Evolutionary conservation across 2,888 invertebrate species (phyloP).

Genomic region (Ectemnius cavifrons): DNA sequence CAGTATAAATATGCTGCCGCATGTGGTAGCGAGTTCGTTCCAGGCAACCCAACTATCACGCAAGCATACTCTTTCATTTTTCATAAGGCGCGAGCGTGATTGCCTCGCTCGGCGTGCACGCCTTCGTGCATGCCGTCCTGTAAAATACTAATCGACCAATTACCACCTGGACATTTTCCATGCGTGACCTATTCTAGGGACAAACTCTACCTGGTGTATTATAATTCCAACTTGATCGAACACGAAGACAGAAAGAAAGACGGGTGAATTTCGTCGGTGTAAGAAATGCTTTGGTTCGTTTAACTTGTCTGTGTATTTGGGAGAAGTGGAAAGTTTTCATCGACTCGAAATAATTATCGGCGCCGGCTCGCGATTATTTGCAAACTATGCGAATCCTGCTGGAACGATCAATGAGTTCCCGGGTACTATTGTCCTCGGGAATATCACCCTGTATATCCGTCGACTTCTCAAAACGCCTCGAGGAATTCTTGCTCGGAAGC

Average conservation of each 20-base stretch:
- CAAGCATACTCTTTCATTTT: too few species aligned
- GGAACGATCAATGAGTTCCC: slow-evolving; percentile 56
- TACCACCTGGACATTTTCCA: not conserved
- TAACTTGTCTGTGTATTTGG: not conserved
- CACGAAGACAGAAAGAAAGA: not conserved
- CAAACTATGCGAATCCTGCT: slow-evolving; percentile 53
- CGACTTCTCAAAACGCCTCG: slow-evolving; percentile 37
- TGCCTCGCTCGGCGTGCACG: too few species aligned
- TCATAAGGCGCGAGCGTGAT: too few species aligned
- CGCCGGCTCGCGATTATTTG: slow-evolving; percentile 55
- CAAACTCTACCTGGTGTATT: slow-evolving; percentile 1
- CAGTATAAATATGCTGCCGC: too few species aligned
- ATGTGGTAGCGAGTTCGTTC: too few species aligned
- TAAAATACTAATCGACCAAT: slow-evolving; percentile 20
- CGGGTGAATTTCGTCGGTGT: slow-evolving; percentile 20
- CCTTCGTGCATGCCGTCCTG: too few species aligned
- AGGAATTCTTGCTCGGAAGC: slow-evolving; percentile 45
- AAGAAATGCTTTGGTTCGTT: slow-evolving; percentile 19
- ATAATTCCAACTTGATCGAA: not conserved
- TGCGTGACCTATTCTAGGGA: not conserved
- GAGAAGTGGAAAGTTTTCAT: slow-evolving; percentile 36
- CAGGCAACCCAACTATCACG: too few species aligned
- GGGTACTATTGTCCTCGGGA: slow-evolving; percentile 54
- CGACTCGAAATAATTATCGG: slow-evolving; percentile 59
- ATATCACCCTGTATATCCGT: slow-evolving; percentile 54